Conservation (phyloP, 1,140 invertebrate genomes). For the Drosophila willistoni region DNA sequence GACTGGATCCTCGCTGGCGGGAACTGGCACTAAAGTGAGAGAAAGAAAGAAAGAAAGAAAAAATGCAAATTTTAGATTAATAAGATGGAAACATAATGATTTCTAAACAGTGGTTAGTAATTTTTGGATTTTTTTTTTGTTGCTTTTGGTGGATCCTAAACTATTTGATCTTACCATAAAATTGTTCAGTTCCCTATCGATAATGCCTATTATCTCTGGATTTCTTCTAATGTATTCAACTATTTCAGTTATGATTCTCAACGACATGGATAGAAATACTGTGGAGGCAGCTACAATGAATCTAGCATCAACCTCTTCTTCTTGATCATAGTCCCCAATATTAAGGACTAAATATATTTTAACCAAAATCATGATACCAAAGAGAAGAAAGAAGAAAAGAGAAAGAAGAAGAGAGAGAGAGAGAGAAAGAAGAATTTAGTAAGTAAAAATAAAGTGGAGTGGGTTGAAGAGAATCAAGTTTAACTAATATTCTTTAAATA, state of each 20-base stretch:
- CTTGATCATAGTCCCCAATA: conserved; percentile 66
- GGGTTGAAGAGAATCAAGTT: too few relatives aligned
- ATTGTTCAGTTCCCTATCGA: conserved; percentile 82
- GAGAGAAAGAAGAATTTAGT: conserved; percentile 51
- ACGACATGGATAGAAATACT: conserved; percentile 80
- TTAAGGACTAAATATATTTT: conserved; percentile 59
- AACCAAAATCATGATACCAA: conserved; percentile 21
- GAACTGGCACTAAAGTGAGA: conserved; percentile 84
- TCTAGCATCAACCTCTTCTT: conserved; percentile 79
- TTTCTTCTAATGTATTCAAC: conserved; percentile 82
- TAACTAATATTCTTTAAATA: too few relatives aligned
- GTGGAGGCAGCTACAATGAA: conserved; percentile 82
- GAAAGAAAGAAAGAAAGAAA: background rate
- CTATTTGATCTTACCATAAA: conserved; percentile 73
- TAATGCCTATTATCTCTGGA: conserved; percentile 77
- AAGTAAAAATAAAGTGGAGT: conserved; percentile 31
- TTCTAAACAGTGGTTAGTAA: conserved; percentile 10
- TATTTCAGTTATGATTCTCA: conserved; percentile 81
- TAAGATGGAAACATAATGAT: background rate
- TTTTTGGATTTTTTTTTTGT: background rate
- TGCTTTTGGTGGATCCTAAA: background rate
- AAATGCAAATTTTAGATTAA: background rate
- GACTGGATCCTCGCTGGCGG: conserved; percentile 86
- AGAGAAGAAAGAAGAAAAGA: conserved; percentile 36
- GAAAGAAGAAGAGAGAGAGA: conserved; percentile 47